Base-by-base conservation (phyloP, 2,113 vertebrate genomes). In the Oryzias celebensis region DNA sequence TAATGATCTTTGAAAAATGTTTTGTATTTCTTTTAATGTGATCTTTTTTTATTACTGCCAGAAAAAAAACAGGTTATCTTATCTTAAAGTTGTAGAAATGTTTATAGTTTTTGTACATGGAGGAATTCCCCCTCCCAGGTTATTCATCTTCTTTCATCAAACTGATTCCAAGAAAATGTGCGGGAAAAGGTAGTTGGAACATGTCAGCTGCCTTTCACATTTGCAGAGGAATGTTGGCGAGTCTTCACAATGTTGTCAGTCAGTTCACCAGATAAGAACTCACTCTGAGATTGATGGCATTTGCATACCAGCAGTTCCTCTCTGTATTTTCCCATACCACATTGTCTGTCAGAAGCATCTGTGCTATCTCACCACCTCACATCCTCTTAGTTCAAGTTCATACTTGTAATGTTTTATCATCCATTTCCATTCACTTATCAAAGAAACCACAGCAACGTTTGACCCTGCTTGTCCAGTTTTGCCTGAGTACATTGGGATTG, bases 221-320 rank as follows among this genome's bases (percentile, higher is more conserved):
- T 63, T 62, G 15, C 78, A 15, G 52, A 89, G 81, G 88, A 92
- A 91, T 91, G 87, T 83, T 90, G 89, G 88, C 84, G 15, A 44
- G 44, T 52, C 58, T 62, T 89, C 73, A 82, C 71, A 73, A 69
- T 84, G 77, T 69, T 87, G 82, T 89, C 85, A 83, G 75, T 82
- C 70, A 76, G 54, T 58, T 7, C 12, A 22, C 62, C 59, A 85
- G 85, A 89, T 87, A 88, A 87, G 83, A 72, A 43, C 70, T 58
- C 64, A 65, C 60, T 87, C 85, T 75, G 77, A 83, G 88, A 91
- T 91, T 84, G 78, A 90, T 87, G 73, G 80, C 69, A 58, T 61
- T 28, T 6, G 26, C 83, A 87, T 87, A 70, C 80, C 79, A 58
- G 53, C 74, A 75, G 77, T 84, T 89, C 81, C 79, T 81, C 58